A percentile compares a stretch with the other conserved stretches of the same genome.
These are phyloP conservation scores for Entomyzon cyanotis DNA, from an alignment of 2,113 vertebrate species.

Conservation along the genomic window DNA sequence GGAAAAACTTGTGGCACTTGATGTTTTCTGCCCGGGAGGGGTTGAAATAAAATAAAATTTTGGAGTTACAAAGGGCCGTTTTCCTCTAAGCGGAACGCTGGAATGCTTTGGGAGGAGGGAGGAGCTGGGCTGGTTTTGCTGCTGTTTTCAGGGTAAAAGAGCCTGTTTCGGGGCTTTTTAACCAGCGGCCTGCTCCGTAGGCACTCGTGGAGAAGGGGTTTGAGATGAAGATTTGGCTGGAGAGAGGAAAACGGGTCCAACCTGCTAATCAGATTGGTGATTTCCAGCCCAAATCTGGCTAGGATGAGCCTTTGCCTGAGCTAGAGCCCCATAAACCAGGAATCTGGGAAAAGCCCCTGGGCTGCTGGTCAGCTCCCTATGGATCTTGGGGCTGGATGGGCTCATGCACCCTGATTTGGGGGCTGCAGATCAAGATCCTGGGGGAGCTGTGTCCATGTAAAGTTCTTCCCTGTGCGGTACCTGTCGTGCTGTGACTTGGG, in stretches of 20 bases:
- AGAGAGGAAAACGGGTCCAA: not conserved
- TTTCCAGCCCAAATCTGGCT: not conserved
- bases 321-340: not conserved
- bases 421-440: not conserved
- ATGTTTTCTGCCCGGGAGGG: not conserved
- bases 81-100: not conserved
- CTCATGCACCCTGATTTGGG: accelerated
- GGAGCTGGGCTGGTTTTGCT: not conserved
- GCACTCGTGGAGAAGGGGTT: not conserved
- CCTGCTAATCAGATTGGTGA: not conserved
- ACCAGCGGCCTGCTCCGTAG: not conserved
- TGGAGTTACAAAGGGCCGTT: not conserved
- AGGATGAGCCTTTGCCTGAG: not conserved
- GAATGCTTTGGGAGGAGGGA: not conserved
- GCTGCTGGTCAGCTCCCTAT: not conserved
- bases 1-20: not conserved
- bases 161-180: not conserved
- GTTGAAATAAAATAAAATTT: conserved; percentile 13
- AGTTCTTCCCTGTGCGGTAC: not conserved
- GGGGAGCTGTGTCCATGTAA: not conserved
- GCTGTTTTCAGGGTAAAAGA: not conserved
- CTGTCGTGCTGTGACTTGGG: not conserved
- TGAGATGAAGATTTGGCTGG: not conserved
- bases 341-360: not conserved
- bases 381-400: no score